Base-by-base conservation (phyloP, 2,797 vertebrate genomes). In the Tangara arthus region DNA sequence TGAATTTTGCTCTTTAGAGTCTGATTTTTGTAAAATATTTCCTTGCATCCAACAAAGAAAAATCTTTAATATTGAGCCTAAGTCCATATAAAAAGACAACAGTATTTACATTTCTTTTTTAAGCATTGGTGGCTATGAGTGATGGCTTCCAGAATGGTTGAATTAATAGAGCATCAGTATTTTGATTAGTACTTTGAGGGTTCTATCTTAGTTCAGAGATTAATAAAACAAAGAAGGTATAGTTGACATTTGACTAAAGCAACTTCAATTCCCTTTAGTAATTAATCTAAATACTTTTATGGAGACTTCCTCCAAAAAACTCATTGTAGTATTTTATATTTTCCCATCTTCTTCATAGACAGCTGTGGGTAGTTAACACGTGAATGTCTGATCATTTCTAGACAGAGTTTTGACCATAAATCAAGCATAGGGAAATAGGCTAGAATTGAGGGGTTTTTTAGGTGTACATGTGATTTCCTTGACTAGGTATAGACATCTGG, bases 151-250 rank as follows among this genome's bases (percentile, higher is more conserved):
- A 93, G 26, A 24, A 73, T 16, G 21, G 18, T 11, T 77, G 46
- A 66, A 90, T 53, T 84, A 57, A 47, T 24, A 71, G 32, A 42
- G 60, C 24, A 70, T 42, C 4, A 30, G 16, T 63, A 69, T 80
- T 85, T 79, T 80, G 75, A 87, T 77, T 61, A 91, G 75, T 50
- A 90, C 18, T 46, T 84, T 60, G 27, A 92, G 27, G 15, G 7
- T 35, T 92, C n/a, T 77, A 10, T 56, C 19, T 73, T 70, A 61
- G 21, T 76, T 89, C 60, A 60, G 26, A 87, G 16, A 69, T 84
- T 84, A 93, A 64, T 73, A 90, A 88, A 90, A 91, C 64, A 77
- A 82, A 85, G 47, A 55, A 80, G 5, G 3, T 49, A 44, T 27
- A 82, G 28, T 30, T 82, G 50, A 61, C 73, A 82, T 52, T 81